These are phyloP conservation scores for Neomorphus geoffroyi DNA, from an alignment of 2,797 vertebrate genomes.

Conservation along the genomic window DNA sequence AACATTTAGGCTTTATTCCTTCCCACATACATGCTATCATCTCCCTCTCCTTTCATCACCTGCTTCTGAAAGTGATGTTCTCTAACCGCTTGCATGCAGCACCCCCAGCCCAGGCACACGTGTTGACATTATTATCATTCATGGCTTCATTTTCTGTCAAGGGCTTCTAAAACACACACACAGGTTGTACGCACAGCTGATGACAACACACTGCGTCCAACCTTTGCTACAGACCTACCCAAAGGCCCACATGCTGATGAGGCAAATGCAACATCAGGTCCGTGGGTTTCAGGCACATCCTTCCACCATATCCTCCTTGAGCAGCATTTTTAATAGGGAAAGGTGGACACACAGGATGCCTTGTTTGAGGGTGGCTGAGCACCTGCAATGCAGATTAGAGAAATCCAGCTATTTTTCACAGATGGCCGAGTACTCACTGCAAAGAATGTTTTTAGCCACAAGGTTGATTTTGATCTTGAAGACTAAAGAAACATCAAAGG, in stretches of 20 bases:
- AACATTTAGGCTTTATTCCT: neutral
- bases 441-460: neutral
- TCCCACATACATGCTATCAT: fast-evolving
- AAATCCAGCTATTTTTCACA: neutral
- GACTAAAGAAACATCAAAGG: constrained; percentile 32
- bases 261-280: neutral
- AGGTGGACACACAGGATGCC: neutral
- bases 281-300: fast-evolving
- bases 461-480: constrained; percentile 45
- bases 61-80: fast-evolving
- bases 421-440: neutral
- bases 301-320: neutral
- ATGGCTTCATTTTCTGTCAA: fast-evolving
- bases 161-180: neutral
- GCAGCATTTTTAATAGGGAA: neutral
- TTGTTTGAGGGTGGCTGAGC: neutral
- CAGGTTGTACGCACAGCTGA: neutral
- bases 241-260: fast-evolving
- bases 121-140: fast-evolving
- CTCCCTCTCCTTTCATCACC: neutral
- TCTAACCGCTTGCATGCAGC: neutral
- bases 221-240: fast-evolving
- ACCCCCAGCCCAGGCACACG: neutral
- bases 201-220: fast-evolving
- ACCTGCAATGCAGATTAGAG: neutral